Conservation (phyloP, 2,888 invertebrate genomes). For the Sinohyriopsis cumingii region DNA sequence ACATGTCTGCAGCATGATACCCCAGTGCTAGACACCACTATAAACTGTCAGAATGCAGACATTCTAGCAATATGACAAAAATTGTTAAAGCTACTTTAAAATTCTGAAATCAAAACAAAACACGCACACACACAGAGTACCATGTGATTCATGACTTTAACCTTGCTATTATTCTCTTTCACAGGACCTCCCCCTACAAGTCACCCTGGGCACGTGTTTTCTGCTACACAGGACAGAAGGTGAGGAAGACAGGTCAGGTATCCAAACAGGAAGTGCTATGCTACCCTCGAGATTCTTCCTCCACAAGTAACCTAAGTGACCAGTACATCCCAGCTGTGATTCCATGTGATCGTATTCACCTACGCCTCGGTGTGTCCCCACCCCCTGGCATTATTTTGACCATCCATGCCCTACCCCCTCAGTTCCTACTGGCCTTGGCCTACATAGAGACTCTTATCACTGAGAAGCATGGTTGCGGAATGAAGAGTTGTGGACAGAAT, state of each 20-base stretch:
- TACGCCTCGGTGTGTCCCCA: slow-evolving; percentile 67
- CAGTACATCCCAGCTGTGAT: slow-evolving; percentile 68
- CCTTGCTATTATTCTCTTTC: slow-evolving; percentile 14
- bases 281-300: slow-evolving; percentile 65
- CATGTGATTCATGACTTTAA: no score
- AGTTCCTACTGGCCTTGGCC: slow-evolving; percentile 69
- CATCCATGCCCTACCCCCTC: slow-evolving; percentile 70
- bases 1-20: no score
- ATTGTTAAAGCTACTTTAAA: no score
- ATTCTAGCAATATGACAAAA: no score
- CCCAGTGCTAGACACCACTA: no score
- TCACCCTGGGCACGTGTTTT: slow-evolving; percentile 68
- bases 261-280: slow-evolving; percentile 67
- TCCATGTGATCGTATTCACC: slow-evolving; percentile 64
- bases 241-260: slow-evolving; percentile 66
- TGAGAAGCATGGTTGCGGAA: slow-evolving; percentile 62
- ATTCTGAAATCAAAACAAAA: no score
- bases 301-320: slow-evolving; percentile 60
- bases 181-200: slow-evolving; percentile 65
- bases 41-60: no score
- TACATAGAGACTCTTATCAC: slow-evolving; percentile 69
- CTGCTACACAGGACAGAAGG: slow-evolving; percentile 66
- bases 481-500: slow-evolving; percentile 46
- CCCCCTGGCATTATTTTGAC: slow-evolving; percentile 65
- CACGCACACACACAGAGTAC: no score